Conservation (phyloP, 2,888 invertebrate species). For the Noctuana brunneofusca region DNA sequence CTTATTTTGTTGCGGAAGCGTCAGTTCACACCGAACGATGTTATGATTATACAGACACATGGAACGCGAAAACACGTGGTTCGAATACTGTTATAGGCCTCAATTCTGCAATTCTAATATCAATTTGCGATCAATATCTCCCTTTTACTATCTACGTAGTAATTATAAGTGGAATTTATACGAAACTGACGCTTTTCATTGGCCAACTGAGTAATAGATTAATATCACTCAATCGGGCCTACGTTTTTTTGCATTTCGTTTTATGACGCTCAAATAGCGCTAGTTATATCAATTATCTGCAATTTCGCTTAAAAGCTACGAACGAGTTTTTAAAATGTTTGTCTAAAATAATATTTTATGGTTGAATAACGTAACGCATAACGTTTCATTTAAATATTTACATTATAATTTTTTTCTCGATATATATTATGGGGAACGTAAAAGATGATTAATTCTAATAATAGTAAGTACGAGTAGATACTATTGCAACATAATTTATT, state of each 20-base stretch:
- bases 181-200: slow-evolving; percentile 7
- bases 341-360: background rate
- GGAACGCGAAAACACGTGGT: too few species aligned
- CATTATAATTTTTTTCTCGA: background rate
- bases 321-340: background rate
- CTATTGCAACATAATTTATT: background rate
- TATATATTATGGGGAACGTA: too few species aligned
- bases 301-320: slow-evolving; percentile 1
- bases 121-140: slow-evolving; percentile 10
- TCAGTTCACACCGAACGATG: too few species aligned
- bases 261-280: slow-evolving; percentile 6
- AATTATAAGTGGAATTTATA: too few species aligned
- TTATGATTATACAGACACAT: too few species aligned
- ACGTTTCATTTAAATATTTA: background rate
- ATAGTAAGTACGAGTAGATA: too few species aligned
- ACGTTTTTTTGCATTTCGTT: slow-evolving; percentile 21
- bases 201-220: background rate
- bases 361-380: background rate
- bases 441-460: too few species aligned
- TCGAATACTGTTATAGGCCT: too few species aligned
- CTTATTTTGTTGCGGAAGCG: too few species aligned
- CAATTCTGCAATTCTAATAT: slow-evolving; percentile 8
- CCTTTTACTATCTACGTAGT: background rate
- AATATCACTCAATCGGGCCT: background rate
- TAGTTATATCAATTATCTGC: slow-evolving; percentile 9